Evolutionary conservation across 2,797 vertebrate species (phyloP).

Genomic region (Mastacembelus armatus): DNA sequence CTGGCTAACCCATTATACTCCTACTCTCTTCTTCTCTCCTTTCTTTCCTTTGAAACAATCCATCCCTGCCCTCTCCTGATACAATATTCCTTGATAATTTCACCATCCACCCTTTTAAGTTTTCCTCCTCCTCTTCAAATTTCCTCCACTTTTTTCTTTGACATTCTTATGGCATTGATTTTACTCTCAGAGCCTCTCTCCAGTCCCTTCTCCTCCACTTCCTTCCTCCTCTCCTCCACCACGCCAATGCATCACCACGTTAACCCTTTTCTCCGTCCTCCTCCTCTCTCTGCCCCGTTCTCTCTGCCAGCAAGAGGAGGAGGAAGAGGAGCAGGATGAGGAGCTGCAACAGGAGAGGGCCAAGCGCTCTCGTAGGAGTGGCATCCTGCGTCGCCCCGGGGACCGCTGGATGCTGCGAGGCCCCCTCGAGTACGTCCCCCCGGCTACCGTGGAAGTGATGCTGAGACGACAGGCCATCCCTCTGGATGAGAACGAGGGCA

Average conservation of each 20-base stretch:
- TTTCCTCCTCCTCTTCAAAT: slow-evolving; percentile 24
- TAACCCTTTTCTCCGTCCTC: slow-evolving; percentile 70
- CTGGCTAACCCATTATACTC: slow-evolving; percentile 15
- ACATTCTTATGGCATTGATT: slow-evolving; percentile 7
- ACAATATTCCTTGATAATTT: background rate
- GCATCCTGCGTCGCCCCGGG: slow-evolving; percentile 83
- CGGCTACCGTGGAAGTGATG: slow-evolving; percentile 86
- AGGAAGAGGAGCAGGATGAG: slow-evolving; percentile 55
- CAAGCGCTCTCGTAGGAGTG: slow-evolving; percentile 43
- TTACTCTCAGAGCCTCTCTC: slow-evolving; percentile 23
- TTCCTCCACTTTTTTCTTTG: slow-evolving; percentile 15
- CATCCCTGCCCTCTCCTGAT: background rate
- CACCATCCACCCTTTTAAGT: background rate
- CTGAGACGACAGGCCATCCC: slow-evolving; percentile 85
- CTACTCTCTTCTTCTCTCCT: slow-evolving; percentile 15
- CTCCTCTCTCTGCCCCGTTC: slow-evolving; percentile 54
- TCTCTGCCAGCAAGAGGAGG: slow-evolving; percentile 67
- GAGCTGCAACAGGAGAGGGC: slow-evolving; percentile 45
- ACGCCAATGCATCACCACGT: slow-evolving; percentile 50
- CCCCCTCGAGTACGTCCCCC: slow-evolving; percentile 90
- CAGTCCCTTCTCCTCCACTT: background rate
- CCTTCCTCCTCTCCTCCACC: background rate
- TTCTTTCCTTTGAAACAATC: background rate
- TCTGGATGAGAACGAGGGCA: slow-evolving; percentile 91
- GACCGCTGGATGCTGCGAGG: slow-evolving; percentile 93